These are phyloP conservation scores for Pluvianellus socialis DNA, from an alignment of 2,113 vertebrate species.

Conservation along the genomic window DNA sequence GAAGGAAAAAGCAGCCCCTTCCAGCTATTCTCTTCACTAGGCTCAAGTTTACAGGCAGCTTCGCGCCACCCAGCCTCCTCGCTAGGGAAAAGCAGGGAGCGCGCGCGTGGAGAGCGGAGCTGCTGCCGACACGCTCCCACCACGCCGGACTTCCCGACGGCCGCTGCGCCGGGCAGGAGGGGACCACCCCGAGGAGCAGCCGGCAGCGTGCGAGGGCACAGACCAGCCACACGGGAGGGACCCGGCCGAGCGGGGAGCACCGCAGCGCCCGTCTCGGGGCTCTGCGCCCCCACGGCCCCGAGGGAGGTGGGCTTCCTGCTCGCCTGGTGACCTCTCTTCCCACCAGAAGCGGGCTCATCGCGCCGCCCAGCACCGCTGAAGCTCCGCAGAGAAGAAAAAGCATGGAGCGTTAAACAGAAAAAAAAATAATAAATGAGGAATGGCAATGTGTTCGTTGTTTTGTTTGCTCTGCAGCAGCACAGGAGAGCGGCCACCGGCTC, in stretches of 20 bases:
- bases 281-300: not conserved
- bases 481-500: no score
- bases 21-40: not conserved
- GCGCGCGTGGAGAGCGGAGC: no score
- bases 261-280: not conserved
- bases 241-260: not conserved
- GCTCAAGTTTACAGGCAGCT: not conserved
- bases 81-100: not conserved
- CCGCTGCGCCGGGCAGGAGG: not conserved
- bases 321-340: not conserved
- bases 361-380: not conserved
- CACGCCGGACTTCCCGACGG: not conserved
- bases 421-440: no score
- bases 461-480: not conserved
- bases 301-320: no score
- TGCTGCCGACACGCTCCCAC: no score
- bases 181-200: not conserved
- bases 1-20: not conserved
- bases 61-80: not conserved
- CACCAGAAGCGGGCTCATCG: not conserved
- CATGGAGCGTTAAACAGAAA: not conserved
- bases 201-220: accelerated
- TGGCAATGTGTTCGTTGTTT: accelerated
- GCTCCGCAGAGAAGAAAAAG: not conserved
- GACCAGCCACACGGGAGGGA: accelerated